These are phyloP conservation scores for Chaetura pelagica DNA, from an alignment of 2,113 vertebrate genomes.

Conservation along the genomic window DNA sequence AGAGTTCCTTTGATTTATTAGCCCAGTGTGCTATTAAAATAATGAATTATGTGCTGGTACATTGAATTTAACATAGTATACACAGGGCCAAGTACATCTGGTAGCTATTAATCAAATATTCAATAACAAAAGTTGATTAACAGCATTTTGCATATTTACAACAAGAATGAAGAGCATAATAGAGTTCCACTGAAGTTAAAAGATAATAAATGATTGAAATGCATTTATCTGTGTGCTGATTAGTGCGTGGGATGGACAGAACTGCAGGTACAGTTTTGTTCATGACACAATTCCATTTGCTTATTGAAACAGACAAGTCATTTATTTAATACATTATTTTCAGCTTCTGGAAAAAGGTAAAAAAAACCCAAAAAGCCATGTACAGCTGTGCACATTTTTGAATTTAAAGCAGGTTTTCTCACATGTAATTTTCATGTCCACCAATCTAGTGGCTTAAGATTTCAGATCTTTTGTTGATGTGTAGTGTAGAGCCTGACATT, in stretches of 20 bases:
- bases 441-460: background rate
- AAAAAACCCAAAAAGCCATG: background rate
- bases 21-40: conserved; percentile 47
- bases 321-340: background rate
- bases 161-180: conserved; percentile 58
- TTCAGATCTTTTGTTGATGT: background rate
- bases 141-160: conserved; percentile 66
- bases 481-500: background rate
- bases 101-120: conserved; percentile 69
- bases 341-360: background rate
- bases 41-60: conserved; percentile 45
- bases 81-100: conserved; percentile 53
- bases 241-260: background rate
- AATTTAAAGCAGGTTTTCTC: background rate
- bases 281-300: background rate
- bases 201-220: conserved; percentile 62
- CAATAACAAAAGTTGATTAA: conserved; percentile 73
- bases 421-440: rapidly evolving
- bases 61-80: conserved; percentile 23
- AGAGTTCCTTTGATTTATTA: conserved; percentile 66
- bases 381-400: background rate
- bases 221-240: conserved; percentile 27
- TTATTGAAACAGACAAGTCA: background rate
- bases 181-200: conserved; percentile 45
- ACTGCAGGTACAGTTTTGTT: background rate